A percentile compares a stretch with the other conserved stretches of the same genome.
Evolutionary conservation across 2,113 vertebrate species (phyloP).

Genomic region (Candoia aspera): DNA sequence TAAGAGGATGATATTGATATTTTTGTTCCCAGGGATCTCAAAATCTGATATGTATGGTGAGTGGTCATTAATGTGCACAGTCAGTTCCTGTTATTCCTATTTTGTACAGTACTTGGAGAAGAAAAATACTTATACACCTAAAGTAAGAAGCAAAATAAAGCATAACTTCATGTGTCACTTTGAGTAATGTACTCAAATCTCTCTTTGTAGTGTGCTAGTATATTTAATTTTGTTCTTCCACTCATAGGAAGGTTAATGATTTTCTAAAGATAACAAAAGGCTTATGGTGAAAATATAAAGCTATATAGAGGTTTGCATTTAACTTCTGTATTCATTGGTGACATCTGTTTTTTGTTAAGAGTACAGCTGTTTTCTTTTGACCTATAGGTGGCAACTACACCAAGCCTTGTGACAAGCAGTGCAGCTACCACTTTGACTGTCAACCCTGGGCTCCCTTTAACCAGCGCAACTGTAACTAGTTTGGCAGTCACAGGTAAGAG

Average conservation of each 20-base stretch:
- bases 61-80: not conserved
- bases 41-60: not conserved
- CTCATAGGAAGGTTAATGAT: not conserved
- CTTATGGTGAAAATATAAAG: not conserved
- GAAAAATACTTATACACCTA: not conserved
- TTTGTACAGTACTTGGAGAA: not conserved
- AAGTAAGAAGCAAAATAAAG: not conserved
- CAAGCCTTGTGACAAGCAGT: conserved; percentile 96
- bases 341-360: not conserved
- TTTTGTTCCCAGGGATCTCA: not conserved
- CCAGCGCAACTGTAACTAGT: conserved; percentile 86
- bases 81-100: not conserved
- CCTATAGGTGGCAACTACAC: conserved; percentile 93
- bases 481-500: conserved; percentile 87
- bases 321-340: conserved; percentile 11
- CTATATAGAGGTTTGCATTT: conserved; percentile 11
- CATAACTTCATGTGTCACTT: conserved; percentile 1
- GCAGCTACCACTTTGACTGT: conserved; percentile 94
- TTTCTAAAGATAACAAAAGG: not conserved
- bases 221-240: not conserved
- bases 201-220: not conserved
- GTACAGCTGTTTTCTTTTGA: conserved; percentile 51
- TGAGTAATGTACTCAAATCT: not conserved
- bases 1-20: not conserved
- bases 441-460: conserved; percentile 93